Evolutionary conservation across 2,888 invertebrate species (phyloP), one percentile per base, ranked within the genome.

Genomic region (Catocala fraxini): DNA sequence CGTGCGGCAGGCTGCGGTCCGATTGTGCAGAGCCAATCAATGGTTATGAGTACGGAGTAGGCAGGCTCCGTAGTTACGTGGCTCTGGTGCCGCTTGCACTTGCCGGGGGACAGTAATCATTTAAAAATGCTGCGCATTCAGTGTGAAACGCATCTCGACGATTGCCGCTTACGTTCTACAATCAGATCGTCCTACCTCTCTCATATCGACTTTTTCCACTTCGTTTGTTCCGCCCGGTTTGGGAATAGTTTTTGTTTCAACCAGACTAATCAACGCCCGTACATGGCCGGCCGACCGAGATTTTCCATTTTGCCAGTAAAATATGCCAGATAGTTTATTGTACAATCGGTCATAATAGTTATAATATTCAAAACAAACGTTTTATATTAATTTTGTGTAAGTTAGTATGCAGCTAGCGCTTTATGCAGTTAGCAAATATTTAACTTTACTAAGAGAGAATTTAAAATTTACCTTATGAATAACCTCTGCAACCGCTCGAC

Each of bases 131-230:
- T 83, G 89, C 73, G 86, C 90, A 88, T 85, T 85, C 89, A 85
- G 79, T 88, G 89, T 87, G 89, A 89, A 91, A 91, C 88, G 88
- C 89, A 88, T 90, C 88, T 90, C 87, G 77, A 78, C 87, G 88
- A 90, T 91, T 88, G 90, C 90, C 89, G 90, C 84, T 92, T 90
- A 89, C 89, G 87, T 85, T 82, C 83, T 85, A 89, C 91, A 90
- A 92, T 91, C 90, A 89, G 89, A 89, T 90, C 82, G 86, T 81
- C 77, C 84, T 82, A 81, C 77, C 79, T 80, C 86, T 81, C 84
- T 85, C 88, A 89, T 93, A 93, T 92, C 89, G 92, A 91, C 90
- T 92, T 92, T 93, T 93, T 93, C 92, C 92, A 86, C 91, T 89
- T 91, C 91, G 90, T 89, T 92, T 90, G 87, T 87, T 89, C 86